phyloP scores from a whole-genome alignment of 2,797 vertebrate genomes.

The Typhlichthys eigenmanni region DNA sequence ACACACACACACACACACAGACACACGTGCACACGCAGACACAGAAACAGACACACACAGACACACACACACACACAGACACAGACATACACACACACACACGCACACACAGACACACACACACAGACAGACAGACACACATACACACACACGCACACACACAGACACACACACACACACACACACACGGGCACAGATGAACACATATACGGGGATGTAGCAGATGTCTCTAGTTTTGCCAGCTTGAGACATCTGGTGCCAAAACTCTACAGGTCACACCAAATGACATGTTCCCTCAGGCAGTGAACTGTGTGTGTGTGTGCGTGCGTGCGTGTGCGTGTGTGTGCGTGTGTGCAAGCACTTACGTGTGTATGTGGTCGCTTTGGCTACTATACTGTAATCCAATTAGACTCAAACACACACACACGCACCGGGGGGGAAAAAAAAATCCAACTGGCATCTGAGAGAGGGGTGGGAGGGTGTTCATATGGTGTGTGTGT shows the following conservation, averaged over 20 bases:
- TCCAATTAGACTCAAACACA: constrained; percentile 15
- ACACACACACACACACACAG: too few species aligned
- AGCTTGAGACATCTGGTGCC: constrained; percentile 80
- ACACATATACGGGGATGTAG: constrained; percentile 49
- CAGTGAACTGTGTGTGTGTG: constrained; percentile 12
- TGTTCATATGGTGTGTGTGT: constrained; percentile 18
- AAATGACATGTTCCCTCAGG: constrained; percentile 71
- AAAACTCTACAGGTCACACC: constrained; percentile 78
- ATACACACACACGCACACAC: too few species aligned
- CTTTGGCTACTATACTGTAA: constrained; percentile 13
- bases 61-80: neutral
- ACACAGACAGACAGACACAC: too few species aligned
- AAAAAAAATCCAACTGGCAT: neutral
- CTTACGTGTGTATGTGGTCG: neutral
- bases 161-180: neutral
- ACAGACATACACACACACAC: neutral
- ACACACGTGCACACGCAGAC: neutral
- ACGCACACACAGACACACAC: too few species aligned
- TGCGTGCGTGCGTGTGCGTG: constrained; percentile 4
- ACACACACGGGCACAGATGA: constrained; percentile 10
- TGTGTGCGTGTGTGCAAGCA: constrained; percentile 22
- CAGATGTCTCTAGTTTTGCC: constrained; percentile 77
- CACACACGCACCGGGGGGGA: neutral
- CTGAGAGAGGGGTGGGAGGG: neutral
- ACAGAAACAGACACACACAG: neutral